A percentile compares a stretch with the other conserved stretches of the same genome.
Evolutionary conservation across 2,888 invertebrate genomes (phyloP).

Genomic region (Tineola bisselliella): DNA sequence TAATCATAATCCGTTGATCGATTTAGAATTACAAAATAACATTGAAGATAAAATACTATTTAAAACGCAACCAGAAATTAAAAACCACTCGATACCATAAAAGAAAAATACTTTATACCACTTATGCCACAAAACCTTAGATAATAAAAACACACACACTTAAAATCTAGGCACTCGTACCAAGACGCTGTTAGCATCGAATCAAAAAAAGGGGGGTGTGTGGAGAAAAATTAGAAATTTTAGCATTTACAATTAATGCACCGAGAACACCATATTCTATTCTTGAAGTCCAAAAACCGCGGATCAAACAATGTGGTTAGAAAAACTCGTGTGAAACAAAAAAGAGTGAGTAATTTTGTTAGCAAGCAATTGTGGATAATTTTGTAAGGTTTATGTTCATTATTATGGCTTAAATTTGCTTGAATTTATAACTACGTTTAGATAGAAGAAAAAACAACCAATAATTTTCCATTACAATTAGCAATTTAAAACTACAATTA

Average conservation of each 20-base stretch:
- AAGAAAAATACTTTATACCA: too few species aligned
- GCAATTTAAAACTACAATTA: too few species aligned
- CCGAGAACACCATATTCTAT: constrained; percentile 59
- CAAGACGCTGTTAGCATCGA: constrained; percentile 62
- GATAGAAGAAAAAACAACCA: too few species aligned
- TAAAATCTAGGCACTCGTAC: constrained; percentile 60
- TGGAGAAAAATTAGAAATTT: constrained; percentile 18
- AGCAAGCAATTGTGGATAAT: constrained; percentile 6
- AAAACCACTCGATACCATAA: too few species aligned
- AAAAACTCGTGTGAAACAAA: constrained; percentile 1
- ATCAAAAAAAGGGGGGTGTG: constrained; percentile 28
- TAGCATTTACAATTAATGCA: constrained; percentile 61
- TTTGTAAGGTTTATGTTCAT: not conserved
- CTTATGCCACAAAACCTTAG: too few species aligned
- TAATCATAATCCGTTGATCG: too few species aligned
- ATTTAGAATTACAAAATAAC: too few species aligned
- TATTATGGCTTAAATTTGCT: constrained; percentile 1
- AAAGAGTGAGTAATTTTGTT: not conserved
- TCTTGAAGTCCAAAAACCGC: constrained; percentile 63
- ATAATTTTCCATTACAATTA: not conserved
- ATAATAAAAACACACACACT: not conserved
- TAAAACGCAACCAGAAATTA: too few species aligned
- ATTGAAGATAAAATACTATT: too few species aligned
- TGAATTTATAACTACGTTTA: constrained; percentile 23
- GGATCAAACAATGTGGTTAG: not conserved